A percentile compares a stretch with the other conserved stretches of the same genome.
phyloP scores from a whole-genome alignment of 2,888 invertebrate genomes.

The Idaea aversata region DNA sequence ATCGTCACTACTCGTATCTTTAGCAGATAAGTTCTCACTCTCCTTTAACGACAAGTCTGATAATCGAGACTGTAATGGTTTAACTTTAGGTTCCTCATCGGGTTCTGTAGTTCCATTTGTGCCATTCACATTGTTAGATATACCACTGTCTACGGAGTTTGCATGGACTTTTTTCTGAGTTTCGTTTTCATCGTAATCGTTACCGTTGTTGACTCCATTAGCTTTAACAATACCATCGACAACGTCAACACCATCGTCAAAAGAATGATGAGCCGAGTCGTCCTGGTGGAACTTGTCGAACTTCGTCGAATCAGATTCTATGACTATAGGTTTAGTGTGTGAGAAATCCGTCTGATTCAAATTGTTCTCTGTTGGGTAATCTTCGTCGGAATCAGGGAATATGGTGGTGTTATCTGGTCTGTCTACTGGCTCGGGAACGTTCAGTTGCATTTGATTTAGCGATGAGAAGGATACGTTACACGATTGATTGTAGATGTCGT shows the following conservation, averaged over 20 bases:
- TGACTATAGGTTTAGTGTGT: constrained; percentile 70
- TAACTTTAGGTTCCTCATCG: constrained; percentile 39
- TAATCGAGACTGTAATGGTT: constrained; percentile 52
- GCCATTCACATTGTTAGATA: constrained; percentile 61
- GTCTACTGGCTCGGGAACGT: constrained; percentile 69
- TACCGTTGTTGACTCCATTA: constrained; percentile 39
- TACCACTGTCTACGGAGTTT: constrained; percentile 71
- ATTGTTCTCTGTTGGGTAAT: constrained; percentile 71
- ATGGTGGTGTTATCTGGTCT: constrained; percentile 54
- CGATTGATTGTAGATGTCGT: constrained; percentile 66
- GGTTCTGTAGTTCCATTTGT: constrained; percentile 37
- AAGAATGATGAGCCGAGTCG: constrained; percentile 71
- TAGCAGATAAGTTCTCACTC: constrained; percentile 49
- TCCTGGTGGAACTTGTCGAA: constrained; percentile 55
- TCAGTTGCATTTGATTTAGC: constrained; percentile 64
- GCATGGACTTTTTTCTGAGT: constrained; percentile 58
- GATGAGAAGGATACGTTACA: constrained; percentile 70
- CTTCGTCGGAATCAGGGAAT: constrained; percentile 68
- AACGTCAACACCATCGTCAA: constrained; percentile 68
- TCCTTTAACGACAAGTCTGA: constrained; percentile 68
- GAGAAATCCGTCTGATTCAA: constrained; percentile 73
- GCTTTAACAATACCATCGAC: constrained; percentile 60
- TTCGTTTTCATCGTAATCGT: constrained; percentile 42
- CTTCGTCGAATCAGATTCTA: constrained; percentile 64
- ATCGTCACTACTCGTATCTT: constrained; percentile 63